Percentiles rank a stretch among this genome's conserved stretches.
Evolutionary conservation across 2,797 vertebrate genomes (phyloP).

Genomic region (Zalophus californianus): DNA sequence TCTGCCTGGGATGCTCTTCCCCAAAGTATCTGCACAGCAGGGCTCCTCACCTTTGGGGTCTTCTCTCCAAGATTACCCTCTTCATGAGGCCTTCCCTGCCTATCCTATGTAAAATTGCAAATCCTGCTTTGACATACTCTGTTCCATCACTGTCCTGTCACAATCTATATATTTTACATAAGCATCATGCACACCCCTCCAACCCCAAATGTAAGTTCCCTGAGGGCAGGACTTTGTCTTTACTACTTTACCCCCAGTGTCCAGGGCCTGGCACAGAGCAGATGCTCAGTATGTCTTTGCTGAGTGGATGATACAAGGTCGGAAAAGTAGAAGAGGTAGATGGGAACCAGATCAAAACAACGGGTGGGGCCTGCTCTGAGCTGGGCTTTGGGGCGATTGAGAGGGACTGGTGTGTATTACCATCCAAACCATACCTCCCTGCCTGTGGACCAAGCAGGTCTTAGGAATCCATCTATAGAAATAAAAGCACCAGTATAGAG

Average conservation of each 20-base stretch:
- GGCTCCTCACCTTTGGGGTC: not conserved
- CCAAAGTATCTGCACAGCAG: not conserved
- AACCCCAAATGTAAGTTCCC: accelerated
- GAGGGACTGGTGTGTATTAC: not conserved
- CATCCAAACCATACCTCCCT: not conserved
- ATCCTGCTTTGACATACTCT: not conserved
- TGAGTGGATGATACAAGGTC: not conserved
- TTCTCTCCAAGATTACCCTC: not conserved
- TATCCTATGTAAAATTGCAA: not conserved
- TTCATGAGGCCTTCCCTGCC: not conserved
- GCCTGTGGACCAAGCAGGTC: not conserved
- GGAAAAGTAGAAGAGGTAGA: not conserved
- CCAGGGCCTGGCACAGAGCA: not conserved
- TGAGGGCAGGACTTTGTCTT: not conserved
- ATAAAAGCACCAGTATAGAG: not conserved
- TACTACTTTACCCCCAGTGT: not conserved
- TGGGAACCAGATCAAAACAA: not conserved
- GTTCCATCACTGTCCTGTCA: not conserved
- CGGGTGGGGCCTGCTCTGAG: not conserved
- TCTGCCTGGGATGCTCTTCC: not conserved
- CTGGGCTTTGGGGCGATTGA: not conserved
- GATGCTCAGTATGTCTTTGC: not conserved
- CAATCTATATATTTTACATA: not conserved
- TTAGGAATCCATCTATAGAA: not conserved
- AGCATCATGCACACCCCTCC: not conserved